Evolutionary conservation across 2,113 vertebrate species (phyloP).

Genomic region (Phyllostomus discolor): DNA sequence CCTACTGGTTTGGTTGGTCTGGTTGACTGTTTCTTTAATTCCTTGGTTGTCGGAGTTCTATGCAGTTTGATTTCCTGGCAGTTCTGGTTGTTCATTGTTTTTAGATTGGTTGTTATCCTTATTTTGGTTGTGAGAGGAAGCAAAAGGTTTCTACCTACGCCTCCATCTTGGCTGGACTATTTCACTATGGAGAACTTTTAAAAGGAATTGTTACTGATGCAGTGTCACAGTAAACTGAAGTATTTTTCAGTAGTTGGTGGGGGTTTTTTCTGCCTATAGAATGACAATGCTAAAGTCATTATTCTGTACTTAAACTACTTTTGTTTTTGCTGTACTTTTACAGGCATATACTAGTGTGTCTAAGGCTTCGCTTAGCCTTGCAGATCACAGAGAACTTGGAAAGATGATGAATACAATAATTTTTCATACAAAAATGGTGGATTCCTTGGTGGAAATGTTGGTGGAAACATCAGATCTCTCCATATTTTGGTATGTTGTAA

Average conservation of each 20-base stretch:
- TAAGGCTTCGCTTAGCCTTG: constrained; percentile 94
- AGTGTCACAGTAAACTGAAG: not conserved
- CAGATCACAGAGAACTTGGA: constrained; percentile 97
- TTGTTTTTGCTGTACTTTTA: constrained; percentile 19
- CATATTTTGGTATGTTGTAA: constrained; percentile 93
- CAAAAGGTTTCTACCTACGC: no score
- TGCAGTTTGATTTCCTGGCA: no score
- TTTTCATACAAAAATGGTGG: constrained; percentile 99
- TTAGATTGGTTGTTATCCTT: no score
- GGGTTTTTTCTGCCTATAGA: not conserved
- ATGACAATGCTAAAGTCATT: not conserved
- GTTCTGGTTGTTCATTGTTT: no score
- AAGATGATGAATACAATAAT: constrained; percentile 99
- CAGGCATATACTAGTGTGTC: constrained; percentile 98
- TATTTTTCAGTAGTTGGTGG: not conserved
- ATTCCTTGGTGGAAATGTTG: constrained; percentile 99
- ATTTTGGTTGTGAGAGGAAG: no score
- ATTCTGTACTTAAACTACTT: not conserved
- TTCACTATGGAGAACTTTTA: not conserved
- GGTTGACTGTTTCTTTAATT: no score
- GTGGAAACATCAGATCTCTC: constrained; percentile 98
- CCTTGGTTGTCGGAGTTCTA: no score
- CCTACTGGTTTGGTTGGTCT: no score
- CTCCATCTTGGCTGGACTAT: no score
- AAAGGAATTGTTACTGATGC: not conserved